Evolutionary conservation across 2,113 vertebrate genomes (phyloP).

Genomic region (Pogonocichla stellata): DNA sequence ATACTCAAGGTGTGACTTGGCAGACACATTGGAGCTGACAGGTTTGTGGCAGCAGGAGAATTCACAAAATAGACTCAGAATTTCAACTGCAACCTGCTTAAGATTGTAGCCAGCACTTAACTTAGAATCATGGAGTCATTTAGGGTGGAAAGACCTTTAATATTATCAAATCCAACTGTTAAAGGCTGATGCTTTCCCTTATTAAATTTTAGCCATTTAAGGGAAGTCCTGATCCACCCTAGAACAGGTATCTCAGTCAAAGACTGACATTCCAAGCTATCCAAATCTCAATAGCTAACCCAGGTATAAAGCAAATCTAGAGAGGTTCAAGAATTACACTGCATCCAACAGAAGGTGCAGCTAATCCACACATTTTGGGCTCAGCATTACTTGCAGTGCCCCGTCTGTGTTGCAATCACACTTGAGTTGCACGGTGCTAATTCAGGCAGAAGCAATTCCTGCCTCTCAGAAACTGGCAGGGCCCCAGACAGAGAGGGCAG

Average conservation of each 20-base stretch:
- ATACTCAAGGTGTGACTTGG: neutral
- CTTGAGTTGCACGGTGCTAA: neutral
- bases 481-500: neutral
- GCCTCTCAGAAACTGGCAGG: neutral
- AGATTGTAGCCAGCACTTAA: neutral
- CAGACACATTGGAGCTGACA: neutral
- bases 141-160: neutral
- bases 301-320: neutral
- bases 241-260: neutral
- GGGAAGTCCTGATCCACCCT: neutral
- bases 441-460: neutral
- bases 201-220: neutral
- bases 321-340: neutral
- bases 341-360: neutral
- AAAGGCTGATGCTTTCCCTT: neutral
- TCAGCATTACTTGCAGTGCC: neutral
- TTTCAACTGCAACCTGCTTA: neutral
- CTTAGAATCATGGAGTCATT: neutral
- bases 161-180: neutral
- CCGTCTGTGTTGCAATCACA: neutral
- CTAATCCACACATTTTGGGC: neutral
- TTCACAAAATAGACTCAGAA: neutral
- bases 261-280: neutral
- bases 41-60: neutral
- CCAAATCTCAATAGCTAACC: neutral